phyloP scores from a whole-genome alignment of 2,113 vertebrate species.

The Australoheros scitulus region DNA sequence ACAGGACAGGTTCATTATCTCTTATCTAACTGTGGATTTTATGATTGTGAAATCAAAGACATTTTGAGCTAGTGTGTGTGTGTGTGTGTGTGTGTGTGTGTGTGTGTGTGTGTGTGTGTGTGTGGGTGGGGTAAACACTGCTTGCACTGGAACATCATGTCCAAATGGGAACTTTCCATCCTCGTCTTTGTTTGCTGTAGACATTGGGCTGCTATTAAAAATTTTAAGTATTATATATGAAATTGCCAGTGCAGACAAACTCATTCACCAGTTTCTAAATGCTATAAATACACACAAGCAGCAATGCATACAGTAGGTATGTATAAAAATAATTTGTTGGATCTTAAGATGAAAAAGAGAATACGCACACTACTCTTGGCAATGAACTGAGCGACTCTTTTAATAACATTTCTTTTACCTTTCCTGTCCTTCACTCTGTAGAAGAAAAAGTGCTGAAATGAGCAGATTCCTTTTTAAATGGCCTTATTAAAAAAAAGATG shows the following conservation, averaged over 20 bases:
- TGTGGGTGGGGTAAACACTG: background rate
- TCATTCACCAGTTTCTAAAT: background rate
- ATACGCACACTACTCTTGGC: no score
- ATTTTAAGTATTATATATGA: background rate
- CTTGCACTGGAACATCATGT: background rate
- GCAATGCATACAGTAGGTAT: background rate
- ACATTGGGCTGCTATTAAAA: background rate
- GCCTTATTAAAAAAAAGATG: no score
- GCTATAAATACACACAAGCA: background rate
- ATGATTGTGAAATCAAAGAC: slow-evolving; percentile 23
- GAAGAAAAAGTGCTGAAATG: background rate
- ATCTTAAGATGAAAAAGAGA: background rate
- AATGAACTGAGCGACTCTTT: background rate
- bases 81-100: no score
- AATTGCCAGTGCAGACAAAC: background rate
- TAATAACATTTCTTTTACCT: background rate
- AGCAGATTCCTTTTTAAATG: no score
- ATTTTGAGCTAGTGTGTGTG: background rate
- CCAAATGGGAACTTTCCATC: background rate
- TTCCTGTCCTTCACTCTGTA: background rate
- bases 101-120: no score
- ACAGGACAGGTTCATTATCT: background rate
- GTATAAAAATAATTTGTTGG: background rate
- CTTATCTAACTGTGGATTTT: slow-evolving; percentile 4
- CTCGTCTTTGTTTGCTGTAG: background rate